Evolutionary conservation across 2,888 invertebrate genomes (phyloP).

Genomic region (Parthenolecanium corni): DNA sequence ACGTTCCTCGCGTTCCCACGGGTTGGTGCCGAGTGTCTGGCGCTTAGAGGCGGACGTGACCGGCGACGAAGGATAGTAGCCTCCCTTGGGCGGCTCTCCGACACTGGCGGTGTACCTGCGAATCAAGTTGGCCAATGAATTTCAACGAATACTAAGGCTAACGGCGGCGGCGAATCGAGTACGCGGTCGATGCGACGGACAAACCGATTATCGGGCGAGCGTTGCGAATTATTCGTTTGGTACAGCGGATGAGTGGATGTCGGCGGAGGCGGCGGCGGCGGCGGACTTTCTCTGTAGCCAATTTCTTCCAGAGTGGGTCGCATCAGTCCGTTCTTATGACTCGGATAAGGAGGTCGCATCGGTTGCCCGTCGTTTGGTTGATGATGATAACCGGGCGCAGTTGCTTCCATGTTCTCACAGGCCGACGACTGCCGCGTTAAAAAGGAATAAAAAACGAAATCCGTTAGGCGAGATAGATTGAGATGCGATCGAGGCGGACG

Average conservation of each 20-base stretch:
- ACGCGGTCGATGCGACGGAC: neutral
- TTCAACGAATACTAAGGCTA: too few species aligned
- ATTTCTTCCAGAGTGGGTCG: constrained; percentile 30
- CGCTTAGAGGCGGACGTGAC: constrained; percentile 39
- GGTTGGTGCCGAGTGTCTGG: constrained; percentile 50
- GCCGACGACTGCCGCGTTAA: neutral
- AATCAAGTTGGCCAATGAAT: constrained; percentile 10
- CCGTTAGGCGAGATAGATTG: neutral
- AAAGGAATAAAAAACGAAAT: neutral
- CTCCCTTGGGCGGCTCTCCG: constrained; percentile 46
- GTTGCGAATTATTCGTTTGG: constrained; percentile 31
- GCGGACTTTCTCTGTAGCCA: constrained; percentile 36
- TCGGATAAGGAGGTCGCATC: constrained; percentile 27
- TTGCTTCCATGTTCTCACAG: too few species aligned
- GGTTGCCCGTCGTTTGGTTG: constrained; percentile 25
- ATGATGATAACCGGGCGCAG: constrained; percentile 1
- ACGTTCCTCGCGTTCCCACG: constrained; percentile 87
- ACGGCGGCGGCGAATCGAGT: too few species aligned
- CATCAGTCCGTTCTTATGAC: constrained; percentile 15
- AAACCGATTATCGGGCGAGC: constrained; percentile 22
- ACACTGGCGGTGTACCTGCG: constrained; percentile 53
- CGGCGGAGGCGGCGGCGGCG: constrained; percentile 56
- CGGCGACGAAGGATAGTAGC: constrained; percentile 49
- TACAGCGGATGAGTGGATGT: constrained; percentile 60
- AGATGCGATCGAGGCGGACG: neutral